Evolutionary conservation across 1,140 invertebrate genomes (phyloP).

Genomic region (Hyphantria cunea): DNA sequence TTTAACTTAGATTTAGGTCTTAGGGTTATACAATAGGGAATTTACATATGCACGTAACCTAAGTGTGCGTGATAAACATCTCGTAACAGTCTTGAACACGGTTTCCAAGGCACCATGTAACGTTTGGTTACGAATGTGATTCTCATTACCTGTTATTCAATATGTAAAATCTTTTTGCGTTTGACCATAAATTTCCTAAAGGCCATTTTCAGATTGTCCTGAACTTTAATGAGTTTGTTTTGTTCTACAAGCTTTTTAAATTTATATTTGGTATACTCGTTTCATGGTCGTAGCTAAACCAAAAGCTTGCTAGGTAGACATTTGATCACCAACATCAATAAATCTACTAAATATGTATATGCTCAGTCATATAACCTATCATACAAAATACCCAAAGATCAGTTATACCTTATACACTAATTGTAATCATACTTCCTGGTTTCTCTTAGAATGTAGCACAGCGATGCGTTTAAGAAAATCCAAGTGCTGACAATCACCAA

Average conservation of each 20-base stretch:
- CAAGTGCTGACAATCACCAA: conserved; percentile 21
- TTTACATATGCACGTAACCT: conserved; percentile 17
- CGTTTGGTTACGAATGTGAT: conserved; percentile 1
- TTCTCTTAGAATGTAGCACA: conserved; percentile 20
- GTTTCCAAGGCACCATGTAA: conserved; percentile 1
- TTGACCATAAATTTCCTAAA: no score
- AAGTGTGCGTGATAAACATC: conserved; percentile 9
- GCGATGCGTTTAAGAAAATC: conserved; percentile 21
- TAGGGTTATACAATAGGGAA: conserved; percentile 20
- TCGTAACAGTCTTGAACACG: conserved; percentile 16
- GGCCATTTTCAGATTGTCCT: no score
- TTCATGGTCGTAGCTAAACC: no score
- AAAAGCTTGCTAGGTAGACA: no score
- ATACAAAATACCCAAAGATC: conserved; percentile 4
- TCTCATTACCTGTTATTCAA: no score
- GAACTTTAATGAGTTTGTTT: no score
- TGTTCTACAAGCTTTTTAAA: no score
- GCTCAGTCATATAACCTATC: conserved; percentile 6
- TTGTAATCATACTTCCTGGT: conserved; percentile 4
- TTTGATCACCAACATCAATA: no score
- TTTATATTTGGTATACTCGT: no score
- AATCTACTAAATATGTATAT: neutral
- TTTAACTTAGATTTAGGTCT: conserved; percentile 7
- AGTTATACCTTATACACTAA: conserved; percentile 10
- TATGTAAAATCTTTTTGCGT: no score